These are phyloP conservation scores for Bubo scandiacus DNA, from an alignment of 2,113 vertebrate genomes.

Conservation along the genomic window DNA sequence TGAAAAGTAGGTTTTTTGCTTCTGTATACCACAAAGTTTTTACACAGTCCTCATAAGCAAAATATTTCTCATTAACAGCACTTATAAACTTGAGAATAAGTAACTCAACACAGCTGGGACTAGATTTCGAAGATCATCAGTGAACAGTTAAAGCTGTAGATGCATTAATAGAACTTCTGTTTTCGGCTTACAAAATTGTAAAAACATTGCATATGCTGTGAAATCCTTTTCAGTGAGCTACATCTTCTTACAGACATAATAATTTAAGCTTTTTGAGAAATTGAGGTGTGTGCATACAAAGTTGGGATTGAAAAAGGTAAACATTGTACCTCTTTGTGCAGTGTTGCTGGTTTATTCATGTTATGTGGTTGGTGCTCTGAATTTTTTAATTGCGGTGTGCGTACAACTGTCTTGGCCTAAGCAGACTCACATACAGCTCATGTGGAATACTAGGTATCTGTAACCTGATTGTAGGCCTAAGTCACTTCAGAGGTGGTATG, in stretches of 20 bases:
- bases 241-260: neutral
- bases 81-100: neutral
- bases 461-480: neutral
- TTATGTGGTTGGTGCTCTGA: neutral
- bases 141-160: neutral
- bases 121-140: neutral
- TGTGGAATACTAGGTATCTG: neutral
- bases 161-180: neutral
- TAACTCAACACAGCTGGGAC: neutral
- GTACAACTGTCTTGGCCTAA: neutral
- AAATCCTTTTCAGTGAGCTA: neutral
- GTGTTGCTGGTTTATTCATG: neutral
- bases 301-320: neutral
- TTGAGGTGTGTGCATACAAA: neutral
- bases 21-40: neutral
- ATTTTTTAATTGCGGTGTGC: neutral
- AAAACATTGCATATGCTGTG: neutral
- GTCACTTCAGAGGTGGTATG: neutral
- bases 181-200: neutral
- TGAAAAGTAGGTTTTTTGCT: neutral
- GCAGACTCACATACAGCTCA: neutral
- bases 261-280: neutral
- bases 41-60: neutral
- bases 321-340: fast-evolving
- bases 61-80: neutral